Percentiles rank a stretch among this genome's conserved stretches.
phyloP scores from a whole-genome alignment of 1,140 invertebrate species.

The Lanistes nyassanus region DNA sequence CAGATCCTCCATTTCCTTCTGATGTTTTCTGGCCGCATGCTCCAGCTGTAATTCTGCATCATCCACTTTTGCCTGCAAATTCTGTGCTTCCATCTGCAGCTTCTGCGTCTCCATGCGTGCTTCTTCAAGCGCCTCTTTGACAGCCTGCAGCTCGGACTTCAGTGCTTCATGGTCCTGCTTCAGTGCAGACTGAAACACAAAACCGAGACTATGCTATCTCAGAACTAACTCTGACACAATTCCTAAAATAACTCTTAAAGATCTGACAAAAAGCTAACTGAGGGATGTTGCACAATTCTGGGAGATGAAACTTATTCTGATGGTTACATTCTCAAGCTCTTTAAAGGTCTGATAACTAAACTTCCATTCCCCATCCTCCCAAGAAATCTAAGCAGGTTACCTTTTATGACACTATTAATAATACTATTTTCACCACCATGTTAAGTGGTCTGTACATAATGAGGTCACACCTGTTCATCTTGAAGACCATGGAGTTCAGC shows the following conservation, averaged over 20 bases:
- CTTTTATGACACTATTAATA: too few species aligned
- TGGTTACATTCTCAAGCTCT: too few species aligned
- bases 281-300: neutral
- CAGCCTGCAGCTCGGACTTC: neutral
- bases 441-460: neutral
- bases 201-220: too few species aligned
- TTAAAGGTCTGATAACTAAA: too few species aligned
- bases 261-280: neutral
- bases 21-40: neutral
- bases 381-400: too few species aligned
- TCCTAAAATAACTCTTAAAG: too few species aligned
- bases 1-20: neutral
- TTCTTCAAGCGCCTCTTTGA: neutral
- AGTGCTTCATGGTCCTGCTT: neutral
- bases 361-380: too few species aligned
- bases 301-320: too few species aligned
- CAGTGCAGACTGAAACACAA: conserved; percentile 1
- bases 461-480: conserved; percentile 3
- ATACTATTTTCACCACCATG: too few species aligned
- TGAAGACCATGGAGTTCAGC: conserved; percentile 5
- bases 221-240: too few species aligned
- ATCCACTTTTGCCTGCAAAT: neutral
- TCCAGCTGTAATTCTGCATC: conserved; percentile 4
- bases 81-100: conserved; percentile 10
- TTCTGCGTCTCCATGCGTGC: neutral